A percentile compares a stretch with the other conserved stretches of the same genome.
Evolutionary conservation across 2,888 invertebrate genomes (phyloP).

Genomic region (Erebia palarica): DNA sequence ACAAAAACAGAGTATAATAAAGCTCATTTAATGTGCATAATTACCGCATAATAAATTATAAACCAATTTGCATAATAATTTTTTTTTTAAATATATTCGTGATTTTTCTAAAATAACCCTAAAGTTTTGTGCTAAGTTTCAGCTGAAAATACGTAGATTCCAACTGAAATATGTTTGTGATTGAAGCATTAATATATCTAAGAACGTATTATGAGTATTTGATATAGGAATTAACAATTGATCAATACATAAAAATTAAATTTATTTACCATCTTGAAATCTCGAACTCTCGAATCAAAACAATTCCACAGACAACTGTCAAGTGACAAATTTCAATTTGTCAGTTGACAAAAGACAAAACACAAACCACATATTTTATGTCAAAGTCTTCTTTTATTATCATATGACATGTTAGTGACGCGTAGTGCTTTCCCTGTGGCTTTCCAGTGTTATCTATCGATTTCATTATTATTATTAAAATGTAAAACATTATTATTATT

Average conservation of each 20-base stretch:
- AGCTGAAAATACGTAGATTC: slow-evolving; percentile 21
- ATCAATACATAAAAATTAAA: slow-evolving; percentile 57
- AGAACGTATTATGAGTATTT: background rate
- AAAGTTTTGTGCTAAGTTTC: slow-evolving; percentile 12
- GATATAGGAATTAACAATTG: slow-evolving; percentile 40
- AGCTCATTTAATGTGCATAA: no score
- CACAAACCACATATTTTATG: no score
- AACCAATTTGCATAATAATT: no score
- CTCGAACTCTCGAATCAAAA: slow-evolving; percentile 50
- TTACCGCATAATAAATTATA: no score
- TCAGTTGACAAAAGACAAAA: no score
- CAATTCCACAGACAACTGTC: slow-evolving; percentile 34
- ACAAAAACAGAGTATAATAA: background rate
- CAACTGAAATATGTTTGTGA: slow-evolving; percentile 51
- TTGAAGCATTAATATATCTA: slow-evolving; percentile 39
- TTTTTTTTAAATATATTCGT: no score
- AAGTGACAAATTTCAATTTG: slow-evolving; percentile 1
- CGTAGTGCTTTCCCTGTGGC: no score
- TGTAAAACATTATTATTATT: no score
- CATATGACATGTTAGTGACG: no score
- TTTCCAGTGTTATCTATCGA: no score
- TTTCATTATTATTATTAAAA: no score
- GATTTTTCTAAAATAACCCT: slow-evolving; percentile 32
- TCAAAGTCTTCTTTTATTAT: no score
- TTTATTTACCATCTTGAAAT: slow-evolving; percentile 73